Conservation (phyloP, 2,888 invertebrate species). For the Muschampia plurimacula region DNA sequence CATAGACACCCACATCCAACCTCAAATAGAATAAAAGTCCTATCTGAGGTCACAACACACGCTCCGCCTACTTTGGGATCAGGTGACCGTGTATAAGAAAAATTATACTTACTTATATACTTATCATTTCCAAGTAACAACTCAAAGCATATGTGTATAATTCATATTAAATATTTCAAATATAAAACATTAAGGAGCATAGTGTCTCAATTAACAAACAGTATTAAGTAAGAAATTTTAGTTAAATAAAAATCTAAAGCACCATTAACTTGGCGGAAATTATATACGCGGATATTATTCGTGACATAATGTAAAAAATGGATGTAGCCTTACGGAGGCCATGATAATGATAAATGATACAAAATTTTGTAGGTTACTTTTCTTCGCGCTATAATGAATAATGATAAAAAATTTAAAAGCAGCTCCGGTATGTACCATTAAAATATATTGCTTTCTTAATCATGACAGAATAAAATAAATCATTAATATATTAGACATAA, state of each 20-base stretch:
- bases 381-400: conserved; percentile 32
- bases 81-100: no score
- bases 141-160: no score
- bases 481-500: conserved; percentile 15
- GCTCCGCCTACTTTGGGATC: no score
- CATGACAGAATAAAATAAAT: conserved; percentile 26
- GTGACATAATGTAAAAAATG: conserved; percentile 33
- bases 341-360: conserved; percentile 38
- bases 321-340: conserved; percentile 30
- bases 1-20: no score
- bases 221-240: background rate
- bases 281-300: conserved; percentile 35
- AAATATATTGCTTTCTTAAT: conserved; percentile 28
- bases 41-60: no score
- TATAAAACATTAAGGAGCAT: no score
- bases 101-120: no score
- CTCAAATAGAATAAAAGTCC: no score
- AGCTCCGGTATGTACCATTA: conserved; percentile 16
- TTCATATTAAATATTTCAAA: no score
- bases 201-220: no score
- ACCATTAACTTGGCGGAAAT: conserved; percentile 27
- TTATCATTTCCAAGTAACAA: no score
- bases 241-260: conserved; percentile 18
- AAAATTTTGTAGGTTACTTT: conserved; percentile 32
- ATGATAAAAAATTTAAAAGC: conserved; percentile 35